Percentiles rank a stretch among this genome's conserved stretches.
Conservation (phyloP, 2,888 invertebrate genomes). For the Ecdyonurus torrentis region DNA sequence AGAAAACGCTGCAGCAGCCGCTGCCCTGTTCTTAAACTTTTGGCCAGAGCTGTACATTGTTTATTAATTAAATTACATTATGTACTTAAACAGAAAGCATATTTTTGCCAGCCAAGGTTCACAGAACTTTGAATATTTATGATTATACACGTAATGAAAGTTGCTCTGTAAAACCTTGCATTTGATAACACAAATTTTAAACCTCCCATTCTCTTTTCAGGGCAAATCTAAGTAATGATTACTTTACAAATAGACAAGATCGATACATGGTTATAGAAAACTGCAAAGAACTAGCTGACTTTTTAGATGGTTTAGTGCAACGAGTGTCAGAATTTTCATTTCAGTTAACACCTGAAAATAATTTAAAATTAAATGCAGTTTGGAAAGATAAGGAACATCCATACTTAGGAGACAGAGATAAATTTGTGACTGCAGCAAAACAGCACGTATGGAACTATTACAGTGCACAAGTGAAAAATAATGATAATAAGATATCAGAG, state of each 20-base stretch:
- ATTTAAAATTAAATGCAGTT: slow-evolving; percentile 11
- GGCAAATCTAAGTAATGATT: slow-evolving; percentile 93
- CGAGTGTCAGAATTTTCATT: slow-evolving; percentile 42
- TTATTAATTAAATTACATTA: no score
- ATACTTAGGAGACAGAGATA: slow-evolving; percentile 6
- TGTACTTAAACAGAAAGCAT: no score
- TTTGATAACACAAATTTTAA: no score
- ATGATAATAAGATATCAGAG: no score
- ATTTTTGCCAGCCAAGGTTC: no score
- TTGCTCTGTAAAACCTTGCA: no score
- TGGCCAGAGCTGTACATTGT: no score
- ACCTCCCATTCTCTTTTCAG: slow-evolving; percentile 29
- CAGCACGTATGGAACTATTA: slow-evolving; percentile 16
- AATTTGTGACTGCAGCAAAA: not conserved
- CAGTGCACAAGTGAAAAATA: slow-evolving; percentile 7
- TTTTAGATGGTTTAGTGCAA: slow-evolving; percentile 58
- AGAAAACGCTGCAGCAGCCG: no score
- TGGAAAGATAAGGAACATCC: slow-evolving; percentile 12
- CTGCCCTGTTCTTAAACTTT: no score
- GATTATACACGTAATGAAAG: no score
- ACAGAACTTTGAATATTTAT: no score
- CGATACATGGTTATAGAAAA: slow-evolving; percentile 82
- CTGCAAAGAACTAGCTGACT: slow-evolving; percentile 55
- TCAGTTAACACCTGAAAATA: slow-evolving; percentile 28
- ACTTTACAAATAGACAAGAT: slow-evolving; percentile 95